Percentiles rank a stretch among this genome's conserved stretches.
phyloP scores from a whole-genome alignment of 2,888 invertebrate genomes.

The Fabriciana adippe region DNA sequence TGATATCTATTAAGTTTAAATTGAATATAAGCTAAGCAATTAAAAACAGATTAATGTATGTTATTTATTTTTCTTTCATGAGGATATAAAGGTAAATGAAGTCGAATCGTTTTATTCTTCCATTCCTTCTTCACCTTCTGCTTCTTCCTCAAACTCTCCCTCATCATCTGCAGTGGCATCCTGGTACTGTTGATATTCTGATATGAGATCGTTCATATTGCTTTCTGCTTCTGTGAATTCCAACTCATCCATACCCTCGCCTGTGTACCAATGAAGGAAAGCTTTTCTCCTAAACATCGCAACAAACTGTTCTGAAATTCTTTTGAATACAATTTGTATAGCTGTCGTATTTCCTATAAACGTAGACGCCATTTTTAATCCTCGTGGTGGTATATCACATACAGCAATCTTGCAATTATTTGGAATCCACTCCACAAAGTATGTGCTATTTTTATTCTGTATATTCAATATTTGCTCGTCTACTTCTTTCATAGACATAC shows the following conservation, averaged over 20 bases:
- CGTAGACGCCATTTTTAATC: constrained; percentile 92
- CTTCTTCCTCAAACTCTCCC: constrained; percentile 88
- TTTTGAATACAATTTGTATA: constrained; percentile 93
- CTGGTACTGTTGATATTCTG: constrained; percentile 96
- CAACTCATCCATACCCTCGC: constrained; percentile 98
- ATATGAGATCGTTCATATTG: constrained; percentile 95
- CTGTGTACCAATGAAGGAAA: constrained; percentile 94
- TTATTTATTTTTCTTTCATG: constrained; percentile 9
- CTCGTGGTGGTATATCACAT: constrained; percentile 89
- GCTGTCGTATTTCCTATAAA: constrained; percentile 94
- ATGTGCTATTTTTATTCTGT: constrained; percentile 88
- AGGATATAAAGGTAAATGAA: neutral
- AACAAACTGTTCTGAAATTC: constrained; percentile 92
- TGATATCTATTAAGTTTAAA: too few species aligned
- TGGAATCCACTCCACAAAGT: constrained; percentile 92
- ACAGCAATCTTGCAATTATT: constrained; percentile 91
- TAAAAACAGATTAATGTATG: neutral
- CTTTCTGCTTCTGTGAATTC: constrained; percentile 88
- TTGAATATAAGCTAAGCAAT: neutral
- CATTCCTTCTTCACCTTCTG: constrained; percentile 66
- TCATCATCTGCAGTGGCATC: constrained; percentile 94
- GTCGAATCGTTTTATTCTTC: constrained; percentile 37
- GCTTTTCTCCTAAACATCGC: constrained; percentile 97
- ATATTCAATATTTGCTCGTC: constrained; percentile 89
- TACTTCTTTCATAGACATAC: constrained; percentile 97